Evolutionary conservation across 1,140 invertebrate genomes (phyloP), one percentile per base, ranked within the genome.

Genomic region (Caenorhabditis remanei): DNA sequence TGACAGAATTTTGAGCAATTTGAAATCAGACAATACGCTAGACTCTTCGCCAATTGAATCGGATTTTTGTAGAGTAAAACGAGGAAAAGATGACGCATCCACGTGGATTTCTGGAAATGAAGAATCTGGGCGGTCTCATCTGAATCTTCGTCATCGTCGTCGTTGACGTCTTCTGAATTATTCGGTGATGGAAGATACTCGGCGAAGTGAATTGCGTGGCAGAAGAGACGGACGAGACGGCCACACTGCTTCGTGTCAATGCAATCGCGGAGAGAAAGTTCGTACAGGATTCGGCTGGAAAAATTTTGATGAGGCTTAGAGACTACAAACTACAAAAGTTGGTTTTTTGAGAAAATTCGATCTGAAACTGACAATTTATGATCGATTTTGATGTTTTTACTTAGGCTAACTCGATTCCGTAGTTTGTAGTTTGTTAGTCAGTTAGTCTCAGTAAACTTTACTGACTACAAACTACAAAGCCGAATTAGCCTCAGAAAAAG

Each of bases 221-320:
- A 79, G 71, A 79, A 79, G 16, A 79, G 71, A 41, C 71, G 71
- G n/a, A 50, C 24, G 4, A 79, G 71, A 50, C 71, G 71, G 46
- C 71, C 71, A 14, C 71, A 79, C 13, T 79, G 46, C 24, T 79
- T 79, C 11, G 71, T 53, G 46, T 53, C 71, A 3, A 79, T 48
- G 0, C 46, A 48, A 11, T 79, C 71, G 46, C 71, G 71, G n/a
- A 50, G 46, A 50, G 19, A 79, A 2, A 79, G 3, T 53, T 79
- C 71, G 21, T 32, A 50, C 21, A 79, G 43, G 13, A 79, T 79
- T 21, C 71, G 43, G 19, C 71, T 79, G 71, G 41, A 79, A 50
- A 79, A 14, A 71, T 2, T 1, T 71, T 46, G 65, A 41, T 71
- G 55, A 58, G 55, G 55, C 19, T 14, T 19, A 16, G 50, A 58